These are phyloP conservation scores for Oceanodroma leucorhoa DNA, from an alignment of 2,797 vertebrate species.

Conservation along the genomic window DNA sequence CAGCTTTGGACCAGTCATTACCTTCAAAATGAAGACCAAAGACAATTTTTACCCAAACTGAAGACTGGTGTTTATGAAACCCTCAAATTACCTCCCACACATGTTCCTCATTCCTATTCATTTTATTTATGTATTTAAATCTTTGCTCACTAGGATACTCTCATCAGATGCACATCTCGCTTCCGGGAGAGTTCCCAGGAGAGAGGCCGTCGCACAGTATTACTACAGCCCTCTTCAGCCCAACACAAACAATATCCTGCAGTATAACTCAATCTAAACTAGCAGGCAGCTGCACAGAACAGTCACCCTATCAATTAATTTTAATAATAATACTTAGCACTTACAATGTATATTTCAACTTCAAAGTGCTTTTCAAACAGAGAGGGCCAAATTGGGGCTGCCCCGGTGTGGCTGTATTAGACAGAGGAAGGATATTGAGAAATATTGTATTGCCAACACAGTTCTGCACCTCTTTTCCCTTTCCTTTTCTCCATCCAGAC, in stretches of 20 bases:
- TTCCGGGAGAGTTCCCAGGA: not conserved
- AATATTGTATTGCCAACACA: not conserved
- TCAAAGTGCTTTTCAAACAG: not conserved
- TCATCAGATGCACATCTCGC: not conserved
- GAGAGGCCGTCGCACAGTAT: not conserved
- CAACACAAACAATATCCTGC: constrained; percentile 10
- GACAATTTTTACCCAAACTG: not conserved
- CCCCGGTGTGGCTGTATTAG: accelerated
- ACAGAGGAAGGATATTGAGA: not conserved
- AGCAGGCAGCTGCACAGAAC: not conserved
- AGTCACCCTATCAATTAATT: constrained; percentile 5
- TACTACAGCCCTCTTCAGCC: not conserved
- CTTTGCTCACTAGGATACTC: not conserved
- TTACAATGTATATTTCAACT: constrained; percentile 4
- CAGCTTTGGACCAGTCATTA: not conserved
- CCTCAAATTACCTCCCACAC: not conserved
- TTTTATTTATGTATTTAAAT: constrained; percentile 28
- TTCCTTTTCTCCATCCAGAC: not conserved
- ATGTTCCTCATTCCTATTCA: not conserved
- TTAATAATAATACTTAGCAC: constrained; percentile 4
- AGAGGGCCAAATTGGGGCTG: not conserved
- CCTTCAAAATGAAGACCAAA: not conserved
- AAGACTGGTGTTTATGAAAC: not conserved
- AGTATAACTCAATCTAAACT: constrained; percentile 22
- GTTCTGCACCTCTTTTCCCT: not conserved